Percentiles rank a stretch among this genome's conserved stretches.
Evolutionary conservation across 2,113 vertebrate genomes (phyloP).

Genomic region (Harpagus bidentatus): DNA sequence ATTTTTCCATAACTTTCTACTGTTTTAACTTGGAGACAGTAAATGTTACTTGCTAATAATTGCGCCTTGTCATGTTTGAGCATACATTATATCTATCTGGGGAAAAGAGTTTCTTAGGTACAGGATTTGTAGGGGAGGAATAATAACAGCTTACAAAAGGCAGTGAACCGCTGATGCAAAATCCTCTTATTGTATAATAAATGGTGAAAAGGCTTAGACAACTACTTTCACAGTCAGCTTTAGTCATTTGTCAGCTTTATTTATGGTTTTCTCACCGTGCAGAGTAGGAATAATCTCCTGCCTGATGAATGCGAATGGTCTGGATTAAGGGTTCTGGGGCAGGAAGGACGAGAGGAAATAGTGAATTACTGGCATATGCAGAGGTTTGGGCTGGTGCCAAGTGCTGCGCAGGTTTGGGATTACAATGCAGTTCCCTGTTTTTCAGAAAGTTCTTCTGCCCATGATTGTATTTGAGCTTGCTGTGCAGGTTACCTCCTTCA

Average conservation of each 20-base stretch:
- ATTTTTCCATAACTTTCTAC: not conserved
- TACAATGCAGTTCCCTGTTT: not conserved
- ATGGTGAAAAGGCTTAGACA: not conserved
- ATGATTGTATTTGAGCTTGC: not conserved
- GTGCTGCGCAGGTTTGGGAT: not conserved
- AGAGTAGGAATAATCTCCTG: not conserved
- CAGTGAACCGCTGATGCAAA: not conserved
- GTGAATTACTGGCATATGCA: slow-evolving; percentile 57
- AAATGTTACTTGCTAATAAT: not conserved
- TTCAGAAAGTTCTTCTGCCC: not conserved
- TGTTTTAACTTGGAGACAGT: not conserved
- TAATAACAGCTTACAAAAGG: not conserved
- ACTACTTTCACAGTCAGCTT: not conserved
- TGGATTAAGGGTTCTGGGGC: slow-evolving; percentile 70
- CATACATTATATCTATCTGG: not conserved
- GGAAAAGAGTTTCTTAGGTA: not conserved
- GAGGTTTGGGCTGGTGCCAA: not conserved
- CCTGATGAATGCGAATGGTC: slow-evolving; percentile 55
- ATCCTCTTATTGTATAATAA: not conserved
- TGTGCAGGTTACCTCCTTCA: not conserved
- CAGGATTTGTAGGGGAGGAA: not conserved
- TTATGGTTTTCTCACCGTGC: not conserved
- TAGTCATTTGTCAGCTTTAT: not conserved
- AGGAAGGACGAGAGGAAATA: slow-evolving; percentile 63
- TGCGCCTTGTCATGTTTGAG: not conserved